A percentile compares a stretch with the other conserved stretches of the same genome.
Evolutionary conservation across 2,113 vertebrate species (phyloP).

Genomic region (Prochilodus magdalenae): DNA sequence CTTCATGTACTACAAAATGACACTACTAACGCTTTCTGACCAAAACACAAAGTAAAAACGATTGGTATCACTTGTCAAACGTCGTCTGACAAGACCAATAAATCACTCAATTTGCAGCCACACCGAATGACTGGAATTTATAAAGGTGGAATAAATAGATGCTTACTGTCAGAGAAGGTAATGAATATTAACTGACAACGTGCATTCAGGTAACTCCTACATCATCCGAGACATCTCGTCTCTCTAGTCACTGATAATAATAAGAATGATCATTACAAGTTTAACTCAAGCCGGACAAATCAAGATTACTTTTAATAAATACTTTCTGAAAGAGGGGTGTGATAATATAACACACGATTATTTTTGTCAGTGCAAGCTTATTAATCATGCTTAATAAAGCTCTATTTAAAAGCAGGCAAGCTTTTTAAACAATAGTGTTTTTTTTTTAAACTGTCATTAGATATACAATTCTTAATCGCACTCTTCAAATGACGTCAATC

Average conservation of each 20-base stretch:
- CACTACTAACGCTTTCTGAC: neutral
- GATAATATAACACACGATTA: neutral
- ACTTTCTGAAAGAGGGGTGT: neutral
- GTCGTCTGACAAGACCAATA: neutral
- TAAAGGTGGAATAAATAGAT: neutral
- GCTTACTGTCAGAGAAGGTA: neutral
- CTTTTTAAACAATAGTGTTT: neutral
- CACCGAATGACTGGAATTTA: neutral
- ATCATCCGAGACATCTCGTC: neutral
- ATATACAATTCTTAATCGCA: neutral
- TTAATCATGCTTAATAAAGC: too few species aligned
- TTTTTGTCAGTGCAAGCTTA: too few species aligned
- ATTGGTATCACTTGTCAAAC: neutral
- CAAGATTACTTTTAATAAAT: neutral
- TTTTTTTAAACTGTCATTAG: neutral
- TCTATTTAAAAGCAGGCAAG: too few species aligned
- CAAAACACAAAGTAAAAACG: neutral
- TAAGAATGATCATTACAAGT: neutral
- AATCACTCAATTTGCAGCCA: neutral
- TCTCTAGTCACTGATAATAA: neutral
- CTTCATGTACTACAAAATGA: neutral
- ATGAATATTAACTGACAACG: neutral
- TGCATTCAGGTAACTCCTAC: neutral
- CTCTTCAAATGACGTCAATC: neutral
- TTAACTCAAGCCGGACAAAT: too few species aligned